Conservation (phyloP, 2,888 invertebrate species). For the Amphipyra tragopoginis region DNA sequence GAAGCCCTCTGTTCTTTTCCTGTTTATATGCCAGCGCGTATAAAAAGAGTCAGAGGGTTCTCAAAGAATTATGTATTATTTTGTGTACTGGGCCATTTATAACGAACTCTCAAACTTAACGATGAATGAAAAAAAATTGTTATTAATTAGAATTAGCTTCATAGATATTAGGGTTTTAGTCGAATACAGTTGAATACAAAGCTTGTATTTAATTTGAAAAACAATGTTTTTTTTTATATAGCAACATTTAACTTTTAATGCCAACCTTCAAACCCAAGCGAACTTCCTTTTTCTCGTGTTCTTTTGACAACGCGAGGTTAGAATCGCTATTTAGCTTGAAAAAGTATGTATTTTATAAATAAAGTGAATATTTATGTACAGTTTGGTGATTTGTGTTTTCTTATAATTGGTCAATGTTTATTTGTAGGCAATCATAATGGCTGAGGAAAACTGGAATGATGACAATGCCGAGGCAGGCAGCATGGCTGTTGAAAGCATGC, state of each 20-base stretch:
- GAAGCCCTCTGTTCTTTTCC: too few species aligned
- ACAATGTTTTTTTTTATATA: slow-evolving; percentile 9
- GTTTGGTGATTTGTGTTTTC: slow-evolving; percentile 50
- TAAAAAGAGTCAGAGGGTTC: too few species aligned
- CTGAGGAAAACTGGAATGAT: slow-evolving; percentile 89
- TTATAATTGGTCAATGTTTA: slow-evolving; percentile 62
- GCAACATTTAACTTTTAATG: slow-evolving; percentile 47
- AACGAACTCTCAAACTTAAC: too few species aligned
- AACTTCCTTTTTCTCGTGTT: slow-evolving; percentile 88
- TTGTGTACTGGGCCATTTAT: too few species aligned
- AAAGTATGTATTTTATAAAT: slow-evolving; percentile 70
- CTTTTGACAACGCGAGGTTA: slow-evolving; percentile 88
- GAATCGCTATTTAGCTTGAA: slow-evolving; percentile 80
- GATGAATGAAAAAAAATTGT: too few species aligned
- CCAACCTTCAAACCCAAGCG: slow-evolving; percentile 44
- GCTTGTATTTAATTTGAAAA: too few species aligned
- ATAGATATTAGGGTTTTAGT: too few species aligned
- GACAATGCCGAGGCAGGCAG: slow-evolving; percentile 88
- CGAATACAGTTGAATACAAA: too few species aligned
- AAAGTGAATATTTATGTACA: slow-evolving; percentile 38
- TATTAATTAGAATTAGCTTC: too few species aligned
- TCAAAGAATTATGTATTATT: too few species aligned
- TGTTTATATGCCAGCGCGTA: too few species aligned
- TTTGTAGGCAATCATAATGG: slow-evolving; percentile 85
- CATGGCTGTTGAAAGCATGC: slow-evolving; percentile 88